A percentile compares a stretch with the other conserved stretches of the same genome.
Conservation (phyloP, 2,797 vertebrate species). For the Xenentodon cancila region DNA sequence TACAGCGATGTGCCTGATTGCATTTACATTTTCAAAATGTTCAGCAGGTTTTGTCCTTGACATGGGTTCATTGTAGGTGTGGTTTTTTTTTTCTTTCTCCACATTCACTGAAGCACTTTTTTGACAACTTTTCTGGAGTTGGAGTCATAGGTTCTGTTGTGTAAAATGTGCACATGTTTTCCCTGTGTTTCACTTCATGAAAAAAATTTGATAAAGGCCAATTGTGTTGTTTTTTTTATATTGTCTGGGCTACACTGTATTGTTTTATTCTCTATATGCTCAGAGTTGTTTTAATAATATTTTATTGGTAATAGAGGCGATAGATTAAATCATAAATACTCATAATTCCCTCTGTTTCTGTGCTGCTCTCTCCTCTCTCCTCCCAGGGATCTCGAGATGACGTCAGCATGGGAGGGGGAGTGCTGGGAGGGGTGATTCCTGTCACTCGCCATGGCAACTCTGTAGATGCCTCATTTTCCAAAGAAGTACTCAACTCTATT, state of each 20-base stretch:
- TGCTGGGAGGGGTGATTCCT: conserved; percentile 80
- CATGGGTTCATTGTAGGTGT: neutral
- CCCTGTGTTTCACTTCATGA: too few relatives aligned
- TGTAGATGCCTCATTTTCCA: conserved; percentile 96
- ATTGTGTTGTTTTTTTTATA: too few relatives aligned
- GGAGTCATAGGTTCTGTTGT: too few relatives aligned
- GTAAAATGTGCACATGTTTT: too few relatives aligned
- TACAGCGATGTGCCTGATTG: too few relatives aligned
- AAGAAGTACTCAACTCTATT: conserved; percentile 98
- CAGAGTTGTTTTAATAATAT: neutral
- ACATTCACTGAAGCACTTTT: neutral
- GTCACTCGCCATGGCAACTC: conserved; percentile 92
- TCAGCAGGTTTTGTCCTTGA: neutral
- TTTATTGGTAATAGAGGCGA: neutral
- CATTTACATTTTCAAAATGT: neutral
- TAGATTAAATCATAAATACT: neutral
- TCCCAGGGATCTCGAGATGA: conserved; percentile 94
- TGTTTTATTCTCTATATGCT: too few relatives aligned
- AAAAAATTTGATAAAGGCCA: too few relatives aligned
- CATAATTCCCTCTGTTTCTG: neutral
- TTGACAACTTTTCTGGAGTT: too few relatives aligned
- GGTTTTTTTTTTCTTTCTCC: neutral
- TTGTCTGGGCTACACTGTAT: too few relatives aligned
- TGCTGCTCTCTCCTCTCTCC: conserved; percentile 1
- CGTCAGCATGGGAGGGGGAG: conserved; percentile 87